These are phyloP conservation scores for Rousettus madagascariensis DNA, from an alignment of 2,797 vertebrate species.

Conservation along the genomic window DNA sequence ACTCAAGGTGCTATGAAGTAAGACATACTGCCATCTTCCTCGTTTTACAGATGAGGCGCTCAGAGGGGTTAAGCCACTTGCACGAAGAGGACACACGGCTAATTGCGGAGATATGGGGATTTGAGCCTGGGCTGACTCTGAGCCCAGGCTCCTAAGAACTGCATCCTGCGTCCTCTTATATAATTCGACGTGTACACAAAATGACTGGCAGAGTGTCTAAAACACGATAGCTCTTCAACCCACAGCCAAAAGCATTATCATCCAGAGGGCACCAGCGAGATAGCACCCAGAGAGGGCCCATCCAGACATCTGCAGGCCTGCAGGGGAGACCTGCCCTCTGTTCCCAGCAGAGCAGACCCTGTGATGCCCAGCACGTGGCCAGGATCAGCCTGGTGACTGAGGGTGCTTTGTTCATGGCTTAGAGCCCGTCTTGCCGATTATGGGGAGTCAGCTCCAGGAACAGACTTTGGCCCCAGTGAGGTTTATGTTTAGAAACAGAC, in stretches of 20 bases:
- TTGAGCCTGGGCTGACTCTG: not conserved
- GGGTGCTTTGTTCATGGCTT: slow-evolving; percentile 34
- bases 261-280: not conserved
- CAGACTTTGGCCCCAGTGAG: not conserved
- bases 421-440: not conserved
- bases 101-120: not conserved
- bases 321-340: not conserved
- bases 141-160: not conserved
- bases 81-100: not conserved
- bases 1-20: not conserved
- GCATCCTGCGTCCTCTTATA: not conserved
- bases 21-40: not conserved
- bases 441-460: not conserved
- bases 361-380: slow-evolving; percentile 17
- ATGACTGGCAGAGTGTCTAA: rapidly evolving
- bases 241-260: not conserved
- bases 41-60: not conserved
- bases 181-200: not conserved
- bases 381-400: not conserved
- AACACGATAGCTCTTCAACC: not conserved
- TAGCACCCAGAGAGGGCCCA: not conserved
- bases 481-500: slow-evolving; percentile 34
- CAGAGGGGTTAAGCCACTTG: not conserved
- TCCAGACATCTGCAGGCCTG: not conserved
- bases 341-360: not conserved